Conservation (phyloP, 1,140 invertebrate species). For the Microplitis demolitor region DNA sequence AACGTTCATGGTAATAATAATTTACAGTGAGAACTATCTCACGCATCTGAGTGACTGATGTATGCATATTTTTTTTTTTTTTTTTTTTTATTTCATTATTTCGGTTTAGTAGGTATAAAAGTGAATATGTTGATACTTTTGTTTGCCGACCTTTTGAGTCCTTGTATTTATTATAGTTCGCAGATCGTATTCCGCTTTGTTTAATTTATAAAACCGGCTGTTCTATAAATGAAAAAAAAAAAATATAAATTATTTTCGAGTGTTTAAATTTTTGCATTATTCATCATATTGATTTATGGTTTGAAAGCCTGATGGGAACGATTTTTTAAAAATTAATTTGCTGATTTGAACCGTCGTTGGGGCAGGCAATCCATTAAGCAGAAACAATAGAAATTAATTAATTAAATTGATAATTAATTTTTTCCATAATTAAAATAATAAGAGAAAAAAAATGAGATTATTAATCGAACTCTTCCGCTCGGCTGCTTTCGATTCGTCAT, state of each 20-base stretch:
- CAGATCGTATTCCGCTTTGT: too few species aligned
- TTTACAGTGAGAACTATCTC: constrained; percentile 56
- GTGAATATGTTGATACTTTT: too few species aligned
- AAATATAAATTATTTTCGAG: neutral
- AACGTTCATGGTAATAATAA: constrained; percentile 45
- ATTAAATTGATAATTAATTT: too few species aligned
- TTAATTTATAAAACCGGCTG: neutral
- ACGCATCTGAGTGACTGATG: constrained; percentile 37
- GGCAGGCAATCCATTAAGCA: too few species aligned
- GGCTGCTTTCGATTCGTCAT: too few species aligned
- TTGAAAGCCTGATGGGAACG: neutral
- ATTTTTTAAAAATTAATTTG: neutral
- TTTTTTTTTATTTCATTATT: too few species aligned
- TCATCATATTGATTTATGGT: neutral
- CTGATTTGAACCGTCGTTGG: too few species aligned
- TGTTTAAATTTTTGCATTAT: neutral
- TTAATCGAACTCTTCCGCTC: too few species aligned
- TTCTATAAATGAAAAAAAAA: neutral
- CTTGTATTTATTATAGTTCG: neutral
- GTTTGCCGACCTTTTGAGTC: neutral
- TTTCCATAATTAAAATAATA: too few species aligned
- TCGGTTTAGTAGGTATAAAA: too few species aligned
- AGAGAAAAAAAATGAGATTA: too few species aligned
- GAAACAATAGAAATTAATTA: too few species aligned
- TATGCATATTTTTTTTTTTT: neutral